Conservation (phyloP, 2,113 vertebrate genomes). For the Phycodurus eques region DNA sequence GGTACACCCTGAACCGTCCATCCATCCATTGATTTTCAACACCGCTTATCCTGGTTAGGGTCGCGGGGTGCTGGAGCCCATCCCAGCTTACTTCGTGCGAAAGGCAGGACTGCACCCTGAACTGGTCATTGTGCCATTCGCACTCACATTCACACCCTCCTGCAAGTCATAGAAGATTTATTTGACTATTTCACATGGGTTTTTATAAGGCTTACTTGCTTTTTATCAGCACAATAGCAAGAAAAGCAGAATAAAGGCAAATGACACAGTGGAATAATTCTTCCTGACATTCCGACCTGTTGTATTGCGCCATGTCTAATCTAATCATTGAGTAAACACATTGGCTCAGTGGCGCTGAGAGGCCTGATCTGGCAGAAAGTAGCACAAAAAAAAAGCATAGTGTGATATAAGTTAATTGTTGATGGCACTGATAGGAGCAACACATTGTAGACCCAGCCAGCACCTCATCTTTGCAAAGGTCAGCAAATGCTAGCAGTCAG, state of each 20-base stretch:
- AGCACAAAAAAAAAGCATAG: constrained; percentile 52
- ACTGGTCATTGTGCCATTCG: no score
- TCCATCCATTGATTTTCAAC: no score
- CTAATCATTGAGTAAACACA: constrained; percentile 64
- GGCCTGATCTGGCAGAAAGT: constrained; percentile 44
- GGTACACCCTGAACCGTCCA: no score
- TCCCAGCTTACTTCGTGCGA: no score
- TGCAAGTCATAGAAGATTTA: not conserved
- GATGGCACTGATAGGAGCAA: constrained; percentile 58
- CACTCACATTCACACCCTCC: not conserved
- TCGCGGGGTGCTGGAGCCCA: no score
- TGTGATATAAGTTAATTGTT: constrained; percentile 64
- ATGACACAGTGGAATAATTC: constrained; percentile 56
- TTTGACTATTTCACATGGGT: constrained; percentile 26
- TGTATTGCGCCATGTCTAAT: constrained; percentile 57
- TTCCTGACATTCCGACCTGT: constrained; percentile 54
- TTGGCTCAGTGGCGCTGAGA: constrained; percentile 43
- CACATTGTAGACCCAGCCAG: constrained; percentile 36
- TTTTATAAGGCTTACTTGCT: not conserved
- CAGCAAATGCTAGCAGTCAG: constrained; percentile 57
- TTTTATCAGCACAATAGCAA: constrained; percentile 30
- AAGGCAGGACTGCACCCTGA: no score
- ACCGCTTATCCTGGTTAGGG: no score
- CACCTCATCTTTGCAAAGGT: constrained; percentile 60
- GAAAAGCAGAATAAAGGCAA: constrained; percentile 33